Percentiles rank a stretch among this genome's conserved stretches.
Evolutionary conservation across 2,113 vertebrate species (phyloP).

Genomic region (Grallaria varia): DNA sequence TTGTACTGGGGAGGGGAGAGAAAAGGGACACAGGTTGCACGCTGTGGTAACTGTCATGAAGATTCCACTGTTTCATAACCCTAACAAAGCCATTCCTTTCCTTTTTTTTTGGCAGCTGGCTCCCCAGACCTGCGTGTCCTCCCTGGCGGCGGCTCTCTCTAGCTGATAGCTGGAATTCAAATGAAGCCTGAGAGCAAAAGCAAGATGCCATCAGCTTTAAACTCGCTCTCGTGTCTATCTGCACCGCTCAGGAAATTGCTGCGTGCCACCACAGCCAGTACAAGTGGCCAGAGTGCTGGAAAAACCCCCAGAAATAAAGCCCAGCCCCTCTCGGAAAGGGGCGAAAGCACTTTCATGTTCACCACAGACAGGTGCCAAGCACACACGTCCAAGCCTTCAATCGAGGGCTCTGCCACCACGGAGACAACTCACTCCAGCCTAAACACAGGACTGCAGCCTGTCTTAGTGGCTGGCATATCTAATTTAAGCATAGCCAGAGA

Average conservation of each 20-base stretch:
- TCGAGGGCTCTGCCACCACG: background rate
- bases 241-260: background rate
- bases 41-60: background rate
- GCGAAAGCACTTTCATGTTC: background rate
- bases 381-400: background rate
- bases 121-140: background rate
- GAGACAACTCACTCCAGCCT: background rate
- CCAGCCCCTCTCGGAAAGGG: background rate
- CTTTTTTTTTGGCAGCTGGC: background rate
- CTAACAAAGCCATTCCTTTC: background rate
- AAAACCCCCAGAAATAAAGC: background rate
- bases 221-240: too few relatives aligned
- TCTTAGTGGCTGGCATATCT: background rate
- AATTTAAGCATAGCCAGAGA: background rate
- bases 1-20: slow-evolving; percentile 82
- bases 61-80: background rate
- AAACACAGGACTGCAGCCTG: background rate
- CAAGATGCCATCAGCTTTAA: background rate
- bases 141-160: background rate
- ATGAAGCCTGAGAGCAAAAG: background rate
- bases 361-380: background rate
- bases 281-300: background rate
- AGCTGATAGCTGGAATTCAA: background rate
- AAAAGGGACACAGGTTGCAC: background rate
- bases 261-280: background rate